Base-by-base conservation (phyloP, 2,797 vertebrate species). In the Pseudochaenichthys georgianus region DNA sequence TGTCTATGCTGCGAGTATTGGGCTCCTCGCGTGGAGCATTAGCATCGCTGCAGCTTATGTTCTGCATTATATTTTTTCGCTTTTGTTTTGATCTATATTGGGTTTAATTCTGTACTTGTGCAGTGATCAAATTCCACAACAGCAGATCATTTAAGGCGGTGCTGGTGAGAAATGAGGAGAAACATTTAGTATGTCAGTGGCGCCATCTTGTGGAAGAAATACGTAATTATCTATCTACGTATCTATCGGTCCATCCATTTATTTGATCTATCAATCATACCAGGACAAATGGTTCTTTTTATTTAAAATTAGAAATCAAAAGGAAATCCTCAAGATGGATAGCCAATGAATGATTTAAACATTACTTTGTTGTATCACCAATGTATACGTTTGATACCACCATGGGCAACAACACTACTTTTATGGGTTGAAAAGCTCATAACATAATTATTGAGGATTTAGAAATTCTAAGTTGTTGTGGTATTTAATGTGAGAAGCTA, bases 181-280 rank as follows among this genome's bases (percentile, higher is more conserved):
- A 21, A n/a, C 63, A 75, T 81, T 77, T 75, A 4, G 6, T 5
- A 61, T 70, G 73, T 23, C 16, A 61, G 74, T 83, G 75, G 83
- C 77, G 79, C 91, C 89, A 90, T 73, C 91, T 0, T 71, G 67
- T 87, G 91, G 80, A 45, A 73, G 9, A 23, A 11, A 9, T 13
- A 34, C 12, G 12, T 0, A 23, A 45, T 9, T 2, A 13, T 51
- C 12, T 7, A 13, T 28, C 61, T 28, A 28, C 28, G 3, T 16
- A 19, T 28, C 61, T 4, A 10, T 55, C 47, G 12, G 5, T 42
- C 28, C 11, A 3, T 19, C 17, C 2, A 1, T 10, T 23, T 46
- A 3, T 6, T 8, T 17, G 8, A 6, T 34, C 0, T 2, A 6
- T n/a, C 7, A 1, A 23, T 38, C 13, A 60, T n/a, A 34, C 9